Evolutionary conservation across 1,140 invertebrate genomes (phyloP).

Genomic region (Scylla paramamosain): DNA sequence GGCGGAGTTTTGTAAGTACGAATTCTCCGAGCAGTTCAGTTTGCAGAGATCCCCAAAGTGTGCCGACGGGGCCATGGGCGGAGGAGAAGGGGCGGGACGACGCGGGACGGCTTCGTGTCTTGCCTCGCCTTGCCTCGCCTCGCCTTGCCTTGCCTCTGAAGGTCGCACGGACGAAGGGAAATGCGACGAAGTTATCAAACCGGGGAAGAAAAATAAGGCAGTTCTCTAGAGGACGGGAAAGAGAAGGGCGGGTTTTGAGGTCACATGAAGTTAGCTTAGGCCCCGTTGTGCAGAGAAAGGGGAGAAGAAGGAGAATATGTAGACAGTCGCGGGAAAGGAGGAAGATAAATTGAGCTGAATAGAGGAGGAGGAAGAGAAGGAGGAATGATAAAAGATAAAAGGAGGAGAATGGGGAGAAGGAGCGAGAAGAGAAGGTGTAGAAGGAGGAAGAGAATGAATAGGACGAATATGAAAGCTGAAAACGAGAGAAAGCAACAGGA

Average conservation of each 20-base stretch:
- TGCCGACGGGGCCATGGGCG: neutral
- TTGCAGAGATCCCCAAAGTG: neutral
- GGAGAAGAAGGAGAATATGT: too few species aligned
- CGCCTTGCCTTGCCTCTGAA: neutral
- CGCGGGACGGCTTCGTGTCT: neutral
- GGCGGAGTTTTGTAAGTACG: neutral
- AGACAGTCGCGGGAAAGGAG: neutral
- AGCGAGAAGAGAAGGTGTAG: neutral
- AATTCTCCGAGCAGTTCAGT: neutral
- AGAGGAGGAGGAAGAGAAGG: neutral
- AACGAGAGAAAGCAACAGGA: too few species aligned
- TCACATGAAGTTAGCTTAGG: neutral
- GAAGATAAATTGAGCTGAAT: neutral
- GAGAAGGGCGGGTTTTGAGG: neutral
- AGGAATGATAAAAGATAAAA: neutral
- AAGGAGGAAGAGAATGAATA: neutral
- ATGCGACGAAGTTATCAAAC: slow-evolving; percentile 8
- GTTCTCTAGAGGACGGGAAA: neutral
- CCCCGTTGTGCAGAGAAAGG: neutral
- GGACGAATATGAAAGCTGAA: neutral
- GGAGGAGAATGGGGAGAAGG: neutral
- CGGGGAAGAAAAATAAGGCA: neutral
- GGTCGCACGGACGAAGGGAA: neutral
- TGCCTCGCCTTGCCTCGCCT: too few species aligned
- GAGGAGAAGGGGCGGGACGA: neutral